A percentile compares a stretch with the other conserved stretches of the same genome.
Evolutionary conservation across 2,113 vertebrate genomes (phyloP).

Genomic region (Elephantulus edwardii): DNA sequence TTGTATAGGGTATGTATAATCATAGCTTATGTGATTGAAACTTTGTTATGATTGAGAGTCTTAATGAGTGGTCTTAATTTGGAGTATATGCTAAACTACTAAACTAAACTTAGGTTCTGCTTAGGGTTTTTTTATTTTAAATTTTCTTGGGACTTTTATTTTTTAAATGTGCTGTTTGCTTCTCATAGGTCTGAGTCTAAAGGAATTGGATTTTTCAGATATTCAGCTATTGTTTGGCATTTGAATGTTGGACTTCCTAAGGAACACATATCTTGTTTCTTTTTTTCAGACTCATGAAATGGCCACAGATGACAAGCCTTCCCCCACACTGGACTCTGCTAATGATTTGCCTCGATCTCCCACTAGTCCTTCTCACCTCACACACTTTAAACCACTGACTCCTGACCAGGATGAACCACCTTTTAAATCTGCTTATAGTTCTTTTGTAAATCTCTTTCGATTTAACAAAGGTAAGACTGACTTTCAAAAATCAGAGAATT

Average conservation of each 20-base stretch:
- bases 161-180: background rate
- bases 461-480: slow-evolving; percentile 93
- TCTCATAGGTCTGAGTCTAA: slow-evolving; percentile 27
- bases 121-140: too few relatives aligned
- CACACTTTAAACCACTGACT: slow-evolving; percentile 97
- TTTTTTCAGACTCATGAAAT: slow-evolving; percentile 88
- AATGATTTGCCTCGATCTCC: slow-evolving; percentile 88
- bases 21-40: background rate
- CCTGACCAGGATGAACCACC: slow-evolving; percentile 97
- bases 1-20: background rate
- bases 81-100: background rate
- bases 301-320: slow-evolving; percentile 94
- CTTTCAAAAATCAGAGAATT: slow-evolving; percentile 6
- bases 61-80: slow-evolving; percentile 17
- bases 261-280: background rate
- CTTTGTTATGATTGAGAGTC: background rate
- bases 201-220: background rate
- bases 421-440: slow-evolving; percentile 97
- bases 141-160: too few relatives aligned
- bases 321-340: slow-evolving; percentile 88
- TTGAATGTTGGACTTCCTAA: background rate
- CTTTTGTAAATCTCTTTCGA: slow-evolving; percentile 97
- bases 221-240: slow-evolving; percentile 29
- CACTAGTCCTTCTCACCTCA: slow-evolving; percentile 94
- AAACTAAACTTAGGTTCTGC: too few relatives aligned